Conservation (phyloP, 2,888 invertebrate genomes). For the Platycnemis pennipes region DNA sequence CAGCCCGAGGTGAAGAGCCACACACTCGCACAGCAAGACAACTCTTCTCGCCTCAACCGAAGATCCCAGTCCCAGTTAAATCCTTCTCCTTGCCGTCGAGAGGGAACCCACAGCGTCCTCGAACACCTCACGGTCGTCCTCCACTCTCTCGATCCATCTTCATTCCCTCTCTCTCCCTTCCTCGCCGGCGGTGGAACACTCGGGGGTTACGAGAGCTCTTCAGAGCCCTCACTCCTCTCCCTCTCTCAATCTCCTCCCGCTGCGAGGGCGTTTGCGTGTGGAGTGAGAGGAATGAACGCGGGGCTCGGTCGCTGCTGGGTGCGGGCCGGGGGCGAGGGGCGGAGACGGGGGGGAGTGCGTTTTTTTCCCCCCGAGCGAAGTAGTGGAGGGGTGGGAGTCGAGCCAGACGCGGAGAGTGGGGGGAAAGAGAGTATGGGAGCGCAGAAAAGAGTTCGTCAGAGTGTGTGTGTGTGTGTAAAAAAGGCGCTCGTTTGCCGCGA, state of each 20-base stretch:
- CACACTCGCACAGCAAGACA: too few relatives aligned
- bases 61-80: too few relatives aligned
- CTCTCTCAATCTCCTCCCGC: neutral
- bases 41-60: too few relatives aligned
- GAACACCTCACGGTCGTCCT: neutral
- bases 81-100: too few relatives aligned
- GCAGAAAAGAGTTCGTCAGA: neutral
- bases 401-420: neutral
- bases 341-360: neutral
- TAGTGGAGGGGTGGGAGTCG: too few relatives aligned
- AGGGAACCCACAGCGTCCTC: neutral
- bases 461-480: neutral
- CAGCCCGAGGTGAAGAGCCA: too few relatives aligned
- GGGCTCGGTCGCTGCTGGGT: neutral
- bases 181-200: neutral
- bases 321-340: neutral
- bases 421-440: neutral
- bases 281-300: neutral
- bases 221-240: neutral
- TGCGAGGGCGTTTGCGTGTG: neutral
- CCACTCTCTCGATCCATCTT: neutral
- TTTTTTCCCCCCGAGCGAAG: too few relatives aligned
- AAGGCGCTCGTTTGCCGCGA: conserved; percentile 11
- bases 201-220: neutral
- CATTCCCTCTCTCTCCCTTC: too few relatives aligned